These are phyloP conservation scores for Tragulus kanchil DNA, from an alignment of 2,113 vertebrate genomes.

Conservation along the genomic window DNA sequence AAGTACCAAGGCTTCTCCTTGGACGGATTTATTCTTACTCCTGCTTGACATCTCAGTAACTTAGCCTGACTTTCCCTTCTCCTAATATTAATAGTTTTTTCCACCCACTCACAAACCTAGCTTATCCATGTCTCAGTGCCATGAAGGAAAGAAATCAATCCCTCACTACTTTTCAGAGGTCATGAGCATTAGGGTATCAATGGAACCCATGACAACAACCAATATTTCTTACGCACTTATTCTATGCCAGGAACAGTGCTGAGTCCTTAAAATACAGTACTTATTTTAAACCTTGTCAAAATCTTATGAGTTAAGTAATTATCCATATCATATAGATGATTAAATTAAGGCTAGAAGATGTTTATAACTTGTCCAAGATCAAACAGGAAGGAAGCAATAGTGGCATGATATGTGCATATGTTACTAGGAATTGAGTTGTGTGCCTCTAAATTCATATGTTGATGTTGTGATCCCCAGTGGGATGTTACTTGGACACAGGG, in stretches of 20 bases:
- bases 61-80: neutral
- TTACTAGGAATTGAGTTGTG: neutral
- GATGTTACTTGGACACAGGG: neutral
- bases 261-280: neutral
- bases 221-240: neutral
- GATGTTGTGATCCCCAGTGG: neutral
- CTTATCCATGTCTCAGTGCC: neutral
- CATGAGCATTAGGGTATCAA: neutral
- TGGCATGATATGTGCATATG: neutral
- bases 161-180: neutral
- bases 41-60: neutral
- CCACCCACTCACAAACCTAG: neutral
- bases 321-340: neutral
- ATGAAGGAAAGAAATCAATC: neutral
- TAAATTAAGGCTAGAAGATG: neutral
- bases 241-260: neutral
- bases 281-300: constrained; percentile 27
- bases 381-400: neutral
- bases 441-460: neutral
- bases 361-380: neutral
- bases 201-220: neutral
- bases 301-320: neutral
- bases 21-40: neutral
- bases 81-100: neutral
- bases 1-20: neutral